phyloP scores from a whole-genome alignment of 2,888 invertebrate genomes.

The Thereva unica region DNA sequence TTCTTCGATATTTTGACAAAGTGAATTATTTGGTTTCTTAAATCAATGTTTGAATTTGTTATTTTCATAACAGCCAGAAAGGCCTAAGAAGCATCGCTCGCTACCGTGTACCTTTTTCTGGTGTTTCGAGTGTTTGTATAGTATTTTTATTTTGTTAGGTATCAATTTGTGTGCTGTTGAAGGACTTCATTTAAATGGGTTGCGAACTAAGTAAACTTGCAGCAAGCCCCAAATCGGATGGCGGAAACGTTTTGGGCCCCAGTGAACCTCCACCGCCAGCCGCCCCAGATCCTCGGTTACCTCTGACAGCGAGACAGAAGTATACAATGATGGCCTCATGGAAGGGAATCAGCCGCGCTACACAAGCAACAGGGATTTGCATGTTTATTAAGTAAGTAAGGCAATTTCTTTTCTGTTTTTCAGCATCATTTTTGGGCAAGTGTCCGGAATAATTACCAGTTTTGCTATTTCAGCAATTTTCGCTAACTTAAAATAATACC shows the following conservation, averaged over 20 bases:
- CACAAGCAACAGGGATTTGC: conserved; percentile 85
- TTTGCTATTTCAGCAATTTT: too few species aligned
- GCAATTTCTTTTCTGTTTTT: too few species aligned
- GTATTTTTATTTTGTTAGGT: too few species aligned
- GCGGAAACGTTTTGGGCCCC: conserved; percentile 57
- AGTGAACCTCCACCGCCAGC: conserved; percentile 69
- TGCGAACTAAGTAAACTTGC: conserved; percentile 79
- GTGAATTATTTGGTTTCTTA: conserved; percentile 4
- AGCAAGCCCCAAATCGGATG: conserved; percentile 51
- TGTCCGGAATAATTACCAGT: too few species aligned
- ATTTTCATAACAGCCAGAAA: conserved; percentile 3
- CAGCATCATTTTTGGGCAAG: too few species aligned
- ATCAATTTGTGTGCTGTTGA: conserved; percentile 13
- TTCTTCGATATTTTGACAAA: conserved; percentile 7
- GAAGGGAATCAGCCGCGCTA: conserved; percentile 87
- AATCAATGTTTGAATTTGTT: background rate
- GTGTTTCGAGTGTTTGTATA: too few species aligned
- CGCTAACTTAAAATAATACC: too few species aligned
- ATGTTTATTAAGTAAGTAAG: conserved; percentile 88
- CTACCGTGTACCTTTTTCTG: too few species aligned
- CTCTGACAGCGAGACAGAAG: conserved; percentile 83
- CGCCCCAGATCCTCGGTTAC: conserved; percentile 76
- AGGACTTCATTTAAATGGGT: conserved; percentile 64
- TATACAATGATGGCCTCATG: conserved; percentile 88
- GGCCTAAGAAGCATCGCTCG: conserved; percentile 6